These are phyloP conservation scores for Sabatieria punctata DNA, from an alignment of 2,888 invertebrate species.

Conservation along the genomic window DNA sequence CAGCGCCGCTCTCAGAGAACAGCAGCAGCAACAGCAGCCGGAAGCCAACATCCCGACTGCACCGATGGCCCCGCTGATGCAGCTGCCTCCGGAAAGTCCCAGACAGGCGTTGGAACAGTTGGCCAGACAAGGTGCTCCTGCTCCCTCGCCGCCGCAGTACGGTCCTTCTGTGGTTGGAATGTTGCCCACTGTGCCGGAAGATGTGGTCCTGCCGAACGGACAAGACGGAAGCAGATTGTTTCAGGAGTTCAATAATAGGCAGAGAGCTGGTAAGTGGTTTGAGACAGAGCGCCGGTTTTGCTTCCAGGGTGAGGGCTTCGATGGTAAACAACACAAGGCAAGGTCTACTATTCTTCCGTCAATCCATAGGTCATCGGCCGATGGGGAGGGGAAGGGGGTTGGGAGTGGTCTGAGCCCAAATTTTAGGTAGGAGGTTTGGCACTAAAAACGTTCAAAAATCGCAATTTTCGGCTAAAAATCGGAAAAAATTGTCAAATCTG, in stretches of 20 bases:
- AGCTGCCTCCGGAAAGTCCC: background rate
- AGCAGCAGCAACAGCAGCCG: conserved; percentile 16
- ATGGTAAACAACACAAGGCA: too few species aligned
- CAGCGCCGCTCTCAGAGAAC: conserved; percentile 1
- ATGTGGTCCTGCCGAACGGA: background rate
- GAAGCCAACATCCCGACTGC: background rate
- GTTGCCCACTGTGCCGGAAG: background rate
- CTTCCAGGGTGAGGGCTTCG: too few species aligned
- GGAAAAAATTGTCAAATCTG: too few species aligned
- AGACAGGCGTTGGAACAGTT: conserved; percentile 9
- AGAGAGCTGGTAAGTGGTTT: background rate
- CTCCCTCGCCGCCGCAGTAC: background rate
- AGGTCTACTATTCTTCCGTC: too few species aligned
- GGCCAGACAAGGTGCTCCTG: background rate
- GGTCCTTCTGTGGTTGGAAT: background rate
- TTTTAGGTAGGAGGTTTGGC: too few species aligned
- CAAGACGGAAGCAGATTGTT: conserved; percentile 14
- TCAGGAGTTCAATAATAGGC: conserved; percentile 20
- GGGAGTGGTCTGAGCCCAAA: too few species aligned
- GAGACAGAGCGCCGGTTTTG: too few species aligned
- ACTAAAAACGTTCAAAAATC: too few species aligned
- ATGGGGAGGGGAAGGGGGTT: too few species aligned
- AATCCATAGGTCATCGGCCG: too few species aligned
- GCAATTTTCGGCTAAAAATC: too few species aligned
- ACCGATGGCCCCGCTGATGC: too few species aligned